A percentile compares a stretch with the other conserved stretches of the same genome.
phyloP scores from a whole-genome alignment of 1,140 invertebrate genomes.

The Thalassaphorura encarpata region DNA sequence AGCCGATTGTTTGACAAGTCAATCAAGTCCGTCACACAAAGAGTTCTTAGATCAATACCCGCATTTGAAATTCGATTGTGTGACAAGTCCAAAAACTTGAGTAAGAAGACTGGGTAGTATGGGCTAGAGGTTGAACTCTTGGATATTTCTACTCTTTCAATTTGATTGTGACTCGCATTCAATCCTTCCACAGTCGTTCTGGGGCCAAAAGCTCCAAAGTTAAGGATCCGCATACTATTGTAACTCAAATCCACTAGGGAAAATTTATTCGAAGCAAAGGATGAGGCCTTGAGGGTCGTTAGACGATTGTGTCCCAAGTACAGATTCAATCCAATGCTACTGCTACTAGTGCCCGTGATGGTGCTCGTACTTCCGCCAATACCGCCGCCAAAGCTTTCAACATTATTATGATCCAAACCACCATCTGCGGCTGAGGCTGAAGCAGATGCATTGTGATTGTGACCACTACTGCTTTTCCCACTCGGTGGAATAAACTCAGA shows the following conservation, averaged over 20 bases:
- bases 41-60: slow-evolving; percentile 63
- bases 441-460: too few species aligned
- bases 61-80: slow-evolving; percentile 63
- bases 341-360: too few species aligned
- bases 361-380: slow-evolving; percentile 35
- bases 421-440: too few species aligned
- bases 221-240: slow-evolving; percentile 59
- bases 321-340: slow-evolving; percentile 56
- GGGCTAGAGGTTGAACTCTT: too few species aligned
- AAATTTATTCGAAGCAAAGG: slow-evolving; percentile 45
- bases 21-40: slow-evolving; percentile 63
- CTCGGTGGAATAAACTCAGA: too few species aligned
- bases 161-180: slow-evolving; percentile 64
- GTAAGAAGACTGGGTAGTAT: too few species aligned
- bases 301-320: slow-evolving; percentile 60
- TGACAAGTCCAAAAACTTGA: slow-evolving; percentile 60
- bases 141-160: slow-evolving; percentile 49
- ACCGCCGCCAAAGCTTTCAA: too few species aligned
- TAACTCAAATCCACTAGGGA: slow-evolving; percentile 55
- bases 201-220: slow-evolving; percentile 61
- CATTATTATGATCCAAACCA: too few species aligned
- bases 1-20: slow-evolving; percentile 66
- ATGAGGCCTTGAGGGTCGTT: slow-evolving; percentile 47
- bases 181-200: slow-evolving; percentile 62
- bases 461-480: too few species aligned